Conservation (phyloP, 2,113 vertebrate species). For the Oreochromis aureus region DNA sequence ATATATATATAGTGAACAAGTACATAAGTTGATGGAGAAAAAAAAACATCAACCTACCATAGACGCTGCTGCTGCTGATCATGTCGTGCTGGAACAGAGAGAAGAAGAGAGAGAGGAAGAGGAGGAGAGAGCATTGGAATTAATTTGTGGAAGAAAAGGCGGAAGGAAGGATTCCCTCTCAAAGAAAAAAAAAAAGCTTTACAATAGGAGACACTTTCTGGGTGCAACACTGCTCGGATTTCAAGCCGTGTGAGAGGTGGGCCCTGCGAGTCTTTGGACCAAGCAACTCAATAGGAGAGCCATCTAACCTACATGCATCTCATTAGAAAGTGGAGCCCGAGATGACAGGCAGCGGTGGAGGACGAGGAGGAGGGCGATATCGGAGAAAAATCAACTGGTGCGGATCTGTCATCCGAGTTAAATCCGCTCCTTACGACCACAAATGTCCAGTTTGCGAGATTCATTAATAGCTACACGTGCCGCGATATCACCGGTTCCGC, state of each 20-base stretch:
- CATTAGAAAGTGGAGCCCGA: constrained; percentile 75
- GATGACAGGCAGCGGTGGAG: constrained; percentile 73
- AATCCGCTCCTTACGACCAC: constrained; percentile 14
- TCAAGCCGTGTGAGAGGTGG: constrained; percentile 85
- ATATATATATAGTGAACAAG: no score
- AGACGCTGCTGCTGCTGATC: constrained; percentile 99
- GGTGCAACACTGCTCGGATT: constrained; percentile 78
- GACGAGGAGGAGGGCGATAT: not conserved
- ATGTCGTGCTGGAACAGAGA: constrained; percentile 90
- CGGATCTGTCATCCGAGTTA: not conserved
- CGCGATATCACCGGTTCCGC: constrained; percentile 72
- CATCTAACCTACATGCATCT: constrained; percentile 96
- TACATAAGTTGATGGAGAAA: constrained; percentile 68
- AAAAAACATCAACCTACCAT: constrained; percentile 88
- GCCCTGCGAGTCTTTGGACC: constrained; percentile 77
- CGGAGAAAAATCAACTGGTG: constrained; percentile 42
- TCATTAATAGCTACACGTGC: constrained; percentile 47
- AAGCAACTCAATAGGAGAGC: constrained; percentile 50
- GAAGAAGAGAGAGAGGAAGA: constrained; percentile 35
- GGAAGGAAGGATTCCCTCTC: constrained; percentile 74
- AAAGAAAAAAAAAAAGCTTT: constrained; percentile 65
- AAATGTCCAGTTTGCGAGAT: constrained; percentile 5
- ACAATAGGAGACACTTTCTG: constrained; percentile 82
- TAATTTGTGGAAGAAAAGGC: constrained; percentile 64
- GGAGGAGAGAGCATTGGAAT: constrained; percentile 78